Evolutionary conservation across 1,140 invertebrate genomes (phyloP).

Genomic region (Ostrea edulis): DNA sequence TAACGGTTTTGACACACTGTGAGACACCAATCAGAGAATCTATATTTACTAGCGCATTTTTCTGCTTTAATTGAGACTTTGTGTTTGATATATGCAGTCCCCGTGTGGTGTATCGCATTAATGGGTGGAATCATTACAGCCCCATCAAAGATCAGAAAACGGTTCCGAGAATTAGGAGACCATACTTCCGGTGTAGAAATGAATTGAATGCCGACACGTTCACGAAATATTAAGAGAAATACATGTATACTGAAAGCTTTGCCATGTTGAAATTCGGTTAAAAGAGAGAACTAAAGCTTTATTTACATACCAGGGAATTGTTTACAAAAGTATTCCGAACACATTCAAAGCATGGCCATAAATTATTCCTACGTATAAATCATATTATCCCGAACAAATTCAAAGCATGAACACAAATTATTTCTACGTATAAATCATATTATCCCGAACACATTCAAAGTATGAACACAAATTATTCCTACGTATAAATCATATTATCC

Average conservation of each 20-base stretch:
- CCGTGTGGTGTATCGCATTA: neutral
- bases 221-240: neutral
- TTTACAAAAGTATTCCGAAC: no score
- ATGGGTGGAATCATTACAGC: neutral
- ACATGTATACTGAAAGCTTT: conserved; percentile 7
- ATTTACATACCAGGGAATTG: no score
- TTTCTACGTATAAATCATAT: no score
- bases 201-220: neutral
- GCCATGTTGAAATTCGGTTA: neutral
- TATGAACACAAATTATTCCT: no score
- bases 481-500: no score
- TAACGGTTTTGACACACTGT: neutral
- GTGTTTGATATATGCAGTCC: neutral
- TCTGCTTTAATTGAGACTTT: conserved; percentile 2
- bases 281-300: neutral
- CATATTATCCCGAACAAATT: no score
- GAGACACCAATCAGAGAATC: neutral
- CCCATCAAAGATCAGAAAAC: neutral
- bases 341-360: no score
- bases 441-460: no score
- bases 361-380: no score
- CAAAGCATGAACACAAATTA: no score
- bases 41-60: neutral
- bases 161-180: neutral
- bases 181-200: neutral